These are phyloP conservation scores for Umimayanthus kanabou DNA, from an alignment of 92 coral and sea anemone species.

Conservation along the genomic window DNA sequence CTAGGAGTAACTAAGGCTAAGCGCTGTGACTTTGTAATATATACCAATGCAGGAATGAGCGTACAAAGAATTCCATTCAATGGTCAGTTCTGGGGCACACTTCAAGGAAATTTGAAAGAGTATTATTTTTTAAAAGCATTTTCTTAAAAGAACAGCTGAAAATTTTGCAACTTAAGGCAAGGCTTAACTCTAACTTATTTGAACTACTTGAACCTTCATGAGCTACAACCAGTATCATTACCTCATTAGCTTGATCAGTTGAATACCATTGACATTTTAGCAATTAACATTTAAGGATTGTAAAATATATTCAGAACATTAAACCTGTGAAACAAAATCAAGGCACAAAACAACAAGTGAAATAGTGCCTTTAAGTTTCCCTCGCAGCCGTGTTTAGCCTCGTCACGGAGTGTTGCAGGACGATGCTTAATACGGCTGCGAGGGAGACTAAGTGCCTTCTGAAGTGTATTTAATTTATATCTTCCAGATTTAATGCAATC, in stretches of 20 bases:
- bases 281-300: conserved; percentile 24
- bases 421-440: too few relatives aligned
- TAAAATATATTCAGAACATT: conserved; percentile 28
- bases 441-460: conserved; percentile 12
- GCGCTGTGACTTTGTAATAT: conserved; percentile 59
- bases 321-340: conserved; percentile 42
- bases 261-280: background rate
- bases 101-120: conserved; percentile 23
- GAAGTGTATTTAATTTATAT: background rate
- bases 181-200: conserved; percentile 32
- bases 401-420: too few relatives aligned
- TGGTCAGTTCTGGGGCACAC: conserved; percentile 42
- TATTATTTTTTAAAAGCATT: conserved; percentile 34
- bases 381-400: too few relatives aligned
- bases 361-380: background rate
- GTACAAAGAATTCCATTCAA: conserved; percentile 41
- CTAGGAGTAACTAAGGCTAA: conserved; percentile 45
- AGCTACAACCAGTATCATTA: conserved; percentile 26
- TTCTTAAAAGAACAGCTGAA: conserved; percentile 36
- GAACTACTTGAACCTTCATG: conserved; percentile 32
- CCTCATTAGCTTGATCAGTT: conserved; percentile 15
- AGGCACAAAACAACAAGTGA: conserved; percentile 30
- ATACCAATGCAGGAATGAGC: conserved; percentile 48
- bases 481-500: conserved; percentile 10
- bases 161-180: background rate